Base-by-base conservation (phyloP, 2,888 invertebrate species). In the Synergus japonicus region DNA sequence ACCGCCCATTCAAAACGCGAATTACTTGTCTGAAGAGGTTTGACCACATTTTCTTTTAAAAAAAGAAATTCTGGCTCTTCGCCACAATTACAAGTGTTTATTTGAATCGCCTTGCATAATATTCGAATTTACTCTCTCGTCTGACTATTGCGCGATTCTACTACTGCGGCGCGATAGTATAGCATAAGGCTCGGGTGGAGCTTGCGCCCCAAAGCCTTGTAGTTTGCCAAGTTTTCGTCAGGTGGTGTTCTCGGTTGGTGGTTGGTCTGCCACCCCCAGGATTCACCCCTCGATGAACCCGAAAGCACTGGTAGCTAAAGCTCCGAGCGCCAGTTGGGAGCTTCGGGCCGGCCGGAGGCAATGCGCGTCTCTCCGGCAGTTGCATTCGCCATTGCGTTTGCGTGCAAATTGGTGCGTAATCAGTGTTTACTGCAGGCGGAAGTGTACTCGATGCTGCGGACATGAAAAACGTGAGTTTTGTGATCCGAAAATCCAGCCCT, bases 291-390 rank as follows among this genome's bases (percentile, higher is more conserved):
- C 49, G 22, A 73, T 49, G 46, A 73, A 73, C 18, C 54, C 49
- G 37, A 73, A 73, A 73, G 73, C 73, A 54, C 37, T 73, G 73
- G 18, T 22, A 54, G 73, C 37, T 54, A 54, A 73, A 73, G 73
- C 73, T 41, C 49, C 12, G 22, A 73, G 54, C 82, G 82, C 80
- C 83, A 84, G 84, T 84, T 80, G 84, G 82, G 84, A 83, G 83
- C 83, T 84, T 82, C 84, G 79, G 79, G 81, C 82, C 84, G 84
- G 81, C 80, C 81, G 79, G 82, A 81, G 81, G 81, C 82, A 82
- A 83, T 84, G 84, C 84, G 82, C 76, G 82, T 81, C 79, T 81
- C 78, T 54, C 81, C 73, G 37, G 73, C 73, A 73, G 73, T 73
- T 79, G 76, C 77, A 77, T 81, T 78, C 76, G 80, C 78, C 79